Conservation (phyloP, 2,797 vertebrate species). For the Coendou prehensilis region DNA sequence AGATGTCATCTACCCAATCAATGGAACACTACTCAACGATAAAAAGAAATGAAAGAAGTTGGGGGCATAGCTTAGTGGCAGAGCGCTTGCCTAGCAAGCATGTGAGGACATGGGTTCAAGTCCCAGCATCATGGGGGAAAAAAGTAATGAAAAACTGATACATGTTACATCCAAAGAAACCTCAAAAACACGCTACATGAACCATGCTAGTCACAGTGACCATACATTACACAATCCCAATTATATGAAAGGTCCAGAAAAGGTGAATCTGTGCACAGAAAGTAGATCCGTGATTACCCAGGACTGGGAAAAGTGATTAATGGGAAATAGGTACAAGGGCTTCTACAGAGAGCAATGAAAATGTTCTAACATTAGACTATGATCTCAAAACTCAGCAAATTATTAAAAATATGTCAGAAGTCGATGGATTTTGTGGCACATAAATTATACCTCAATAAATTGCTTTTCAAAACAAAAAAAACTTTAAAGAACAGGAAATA, state of each 20-base stretch:
- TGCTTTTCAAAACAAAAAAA: neutral
- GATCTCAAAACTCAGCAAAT: neutral
- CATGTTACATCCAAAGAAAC: neutral
- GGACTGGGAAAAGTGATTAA: neutral
- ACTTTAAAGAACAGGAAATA: neutral
- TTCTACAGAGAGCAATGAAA: neutral
- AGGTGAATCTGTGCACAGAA: neutral
- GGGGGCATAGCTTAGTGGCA: neutral
- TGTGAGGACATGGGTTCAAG: neutral
- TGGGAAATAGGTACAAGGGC: neutral
- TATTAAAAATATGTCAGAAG: neutral
- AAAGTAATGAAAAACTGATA: neutral
- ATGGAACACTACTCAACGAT: neutral
- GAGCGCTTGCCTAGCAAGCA: neutral
- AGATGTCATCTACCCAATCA: neutral
- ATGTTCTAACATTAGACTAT: conserved; percentile 19
- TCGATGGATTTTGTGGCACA: neutral
- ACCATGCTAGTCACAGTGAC: neutral
- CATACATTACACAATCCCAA: neutral
- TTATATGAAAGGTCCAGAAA: neutral
- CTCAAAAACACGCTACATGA: neutral
- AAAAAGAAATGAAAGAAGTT: conserved; percentile 7
- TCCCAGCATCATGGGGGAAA: neutral
- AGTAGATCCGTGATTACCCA: neutral
- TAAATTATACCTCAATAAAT: neutral